Evolutionary conservation across 2,888 invertebrate genomes (phyloP).

Genomic region (Caenorhabditis sinica): DNA sequence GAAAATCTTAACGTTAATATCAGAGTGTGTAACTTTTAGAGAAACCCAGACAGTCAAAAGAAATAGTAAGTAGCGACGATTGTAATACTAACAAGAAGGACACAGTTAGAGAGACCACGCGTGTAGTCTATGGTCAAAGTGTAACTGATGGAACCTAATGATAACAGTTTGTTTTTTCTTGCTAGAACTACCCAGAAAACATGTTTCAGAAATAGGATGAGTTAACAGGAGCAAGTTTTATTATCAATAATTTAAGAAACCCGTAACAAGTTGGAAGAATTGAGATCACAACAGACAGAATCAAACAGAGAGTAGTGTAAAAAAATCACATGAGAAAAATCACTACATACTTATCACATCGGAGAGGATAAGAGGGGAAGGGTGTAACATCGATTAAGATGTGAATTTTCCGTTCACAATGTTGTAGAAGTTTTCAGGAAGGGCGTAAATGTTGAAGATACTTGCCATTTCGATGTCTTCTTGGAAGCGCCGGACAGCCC

Average conservation of each 20-base stretch:
- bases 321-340: neutral
- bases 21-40: neutral
- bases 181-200: neutral
- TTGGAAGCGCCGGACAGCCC: conserved; percentile 67
- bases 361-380: neutral
- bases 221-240: neutral
- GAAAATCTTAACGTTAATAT: neutral
- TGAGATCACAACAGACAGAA: neutral
- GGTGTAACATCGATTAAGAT: neutral
- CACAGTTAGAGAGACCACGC: conserved; percentile 36
- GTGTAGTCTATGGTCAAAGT: conserved; percentile 22
- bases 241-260: too few relatives aligned
- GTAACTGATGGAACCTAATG: conserved; percentile 5
- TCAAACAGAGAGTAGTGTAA: neutral
- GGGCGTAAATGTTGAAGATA: conserved; percentile 67
- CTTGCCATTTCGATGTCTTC: conserved; percentile 70
- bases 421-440: conserved; percentile 62
- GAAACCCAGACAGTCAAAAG: neutral
- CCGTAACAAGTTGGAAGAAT: neutral
- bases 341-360: neutral
- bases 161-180: conserved; percentile 2
- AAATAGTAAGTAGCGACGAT: neutral
- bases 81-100: conserved; percentile 8
- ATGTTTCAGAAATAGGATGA: neutral
- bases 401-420: conserved; percentile 64